Evolutionary conservation across 2,888 invertebrate genomes (phyloP).

Genomic region (Lordiphosa fenestrarum): DNA sequence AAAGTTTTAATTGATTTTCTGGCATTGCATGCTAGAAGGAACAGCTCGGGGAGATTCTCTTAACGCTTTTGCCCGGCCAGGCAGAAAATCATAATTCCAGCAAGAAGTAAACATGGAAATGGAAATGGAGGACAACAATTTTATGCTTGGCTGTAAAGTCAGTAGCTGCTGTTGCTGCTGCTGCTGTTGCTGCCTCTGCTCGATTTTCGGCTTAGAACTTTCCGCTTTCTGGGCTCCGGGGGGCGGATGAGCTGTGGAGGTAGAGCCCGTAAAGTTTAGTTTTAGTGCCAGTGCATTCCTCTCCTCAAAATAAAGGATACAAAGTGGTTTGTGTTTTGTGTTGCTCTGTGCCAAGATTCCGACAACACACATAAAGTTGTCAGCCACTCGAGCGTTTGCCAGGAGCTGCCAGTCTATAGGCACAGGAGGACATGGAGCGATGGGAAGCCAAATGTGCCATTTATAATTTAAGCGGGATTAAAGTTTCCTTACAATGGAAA

Average conservation of each 20-base stretch:
- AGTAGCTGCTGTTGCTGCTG: background rate
- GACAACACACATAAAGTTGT: constrained; percentile 69
- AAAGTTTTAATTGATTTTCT: constrained; percentile 72
- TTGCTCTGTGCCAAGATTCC: constrained; percentile 32
- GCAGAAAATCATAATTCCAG: constrained; percentile 46
- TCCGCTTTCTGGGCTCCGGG: constrained; percentile 20
- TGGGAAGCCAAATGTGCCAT: constrained; percentile 67
- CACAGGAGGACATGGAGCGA: constrained; percentile 20
- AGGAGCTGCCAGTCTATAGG: constrained; percentile 15
- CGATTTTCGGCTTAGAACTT: constrained; percentile 40
- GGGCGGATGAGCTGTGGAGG: background rate
- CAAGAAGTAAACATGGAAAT: constrained; percentile 28
- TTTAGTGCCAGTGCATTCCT: constrained; percentile 42
- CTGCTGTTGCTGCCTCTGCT: constrained; percentile 14
- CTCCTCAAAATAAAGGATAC: constrained; percentile 57
- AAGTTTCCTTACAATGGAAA: constrained; percentile 65
- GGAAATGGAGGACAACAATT: constrained; percentile 42
- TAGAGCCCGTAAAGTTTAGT: constrained; percentile 42
- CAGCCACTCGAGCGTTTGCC: constrained; percentile 48
- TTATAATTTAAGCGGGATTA: constrained; percentile 72
- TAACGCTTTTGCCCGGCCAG: constrained; percentile 16
- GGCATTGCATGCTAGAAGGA: constrained; percentile 17
- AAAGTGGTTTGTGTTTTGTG: constrained; percentile 66
- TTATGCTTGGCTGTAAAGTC: constrained; percentile 42
- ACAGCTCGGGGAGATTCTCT: background rate